Evolutionary conservation across 2,113 vertebrate genomes (phyloP).

Genomic region (Thamnaconus septentrionalis): DNA sequence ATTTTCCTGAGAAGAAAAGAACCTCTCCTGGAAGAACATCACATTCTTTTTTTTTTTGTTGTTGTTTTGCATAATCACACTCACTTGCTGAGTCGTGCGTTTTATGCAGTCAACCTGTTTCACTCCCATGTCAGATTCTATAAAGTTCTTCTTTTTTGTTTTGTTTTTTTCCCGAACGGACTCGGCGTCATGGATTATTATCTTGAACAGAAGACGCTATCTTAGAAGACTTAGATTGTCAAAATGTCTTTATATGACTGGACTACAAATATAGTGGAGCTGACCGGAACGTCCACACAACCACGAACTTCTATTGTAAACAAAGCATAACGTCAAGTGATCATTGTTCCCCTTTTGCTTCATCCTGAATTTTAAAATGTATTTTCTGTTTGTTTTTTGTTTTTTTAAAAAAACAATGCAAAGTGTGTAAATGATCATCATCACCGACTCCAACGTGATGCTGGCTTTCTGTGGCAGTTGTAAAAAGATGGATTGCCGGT

Average conservation of each 20-base stretch:
- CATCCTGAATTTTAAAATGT: constrained; percentile 34
- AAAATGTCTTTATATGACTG: constrained; percentile 40
- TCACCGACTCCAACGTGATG: constrained; percentile 13
- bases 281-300: constrained; percentile 26
- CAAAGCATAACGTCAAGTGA: background rate
- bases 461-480: constrained; percentile 9
- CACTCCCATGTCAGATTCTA: constrained; percentile 34
- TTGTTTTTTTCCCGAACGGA: constrained; percentile 31
- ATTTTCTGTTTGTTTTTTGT: constrained; percentile 7
- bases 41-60: constrained; percentile 39
- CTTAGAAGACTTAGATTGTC: constrained; percentile 52
- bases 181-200: constrained; percentile 46
- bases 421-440: constrained; percentile 19
- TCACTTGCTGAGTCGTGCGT: constrained; percentile 51
- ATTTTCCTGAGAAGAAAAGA: constrained; percentile 63
- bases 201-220: constrained; percentile 57
- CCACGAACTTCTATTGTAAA: constrained; percentile 39
- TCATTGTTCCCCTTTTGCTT: constrained; percentile 18
- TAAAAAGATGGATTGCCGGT: constrained; percentile 13
- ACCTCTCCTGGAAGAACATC: constrained; percentile 34
- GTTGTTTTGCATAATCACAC: constrained; percentile 50
- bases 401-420: too few relatives aligned
- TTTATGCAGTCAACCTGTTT: constrained; percentile 57
- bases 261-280: constrained; percentile 24
- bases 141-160: constrained; percentile 39